These are phyloP conservation scores for Pseudoatta argentina DNA, from an alignment of 1,140 invertebrate genomes.

Conservation along the genomic window DNA sequence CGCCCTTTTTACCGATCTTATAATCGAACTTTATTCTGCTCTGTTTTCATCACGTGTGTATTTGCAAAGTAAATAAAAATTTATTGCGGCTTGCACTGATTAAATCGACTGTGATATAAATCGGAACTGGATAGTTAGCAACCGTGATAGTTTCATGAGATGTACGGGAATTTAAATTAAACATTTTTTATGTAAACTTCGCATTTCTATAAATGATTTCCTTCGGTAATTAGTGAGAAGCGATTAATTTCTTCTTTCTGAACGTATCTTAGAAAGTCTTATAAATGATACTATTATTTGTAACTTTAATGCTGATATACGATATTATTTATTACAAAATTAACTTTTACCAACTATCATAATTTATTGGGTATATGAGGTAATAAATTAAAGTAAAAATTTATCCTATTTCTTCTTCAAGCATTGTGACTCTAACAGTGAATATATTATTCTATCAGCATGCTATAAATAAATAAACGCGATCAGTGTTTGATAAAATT, in stretches of 20 bases:
- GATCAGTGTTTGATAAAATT: neutral
- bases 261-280: neutral
- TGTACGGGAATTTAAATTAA: conserved; percentile 11
- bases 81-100: conserved; percentile 20
- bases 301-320: neutral
- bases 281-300: conserved; percentile 5
- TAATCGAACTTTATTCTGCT: neutral
- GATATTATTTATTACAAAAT: conserved; percentile 11
- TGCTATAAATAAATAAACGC: neutral
- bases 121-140: neutral
- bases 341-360: neutral
- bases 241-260: conserved; percentile 13
- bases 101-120: conserved; percentile 45
- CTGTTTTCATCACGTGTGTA: neutral
- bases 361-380: neutral
- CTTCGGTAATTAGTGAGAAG: conserved; percentile 19
- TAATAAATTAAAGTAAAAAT: neutral
- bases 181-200: conserved; percentile 36
- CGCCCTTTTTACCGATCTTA: neutral
- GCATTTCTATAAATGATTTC: neutral
- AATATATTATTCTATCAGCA: neutral
- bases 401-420: neutral
- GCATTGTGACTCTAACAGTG: neutral
- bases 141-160: neutral
- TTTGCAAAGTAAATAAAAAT: conserved; percentile 36